Base-by-base conservation (phyloP, 2,888 invertebrate genomes). In the Diabrotica balteata region DNA sequence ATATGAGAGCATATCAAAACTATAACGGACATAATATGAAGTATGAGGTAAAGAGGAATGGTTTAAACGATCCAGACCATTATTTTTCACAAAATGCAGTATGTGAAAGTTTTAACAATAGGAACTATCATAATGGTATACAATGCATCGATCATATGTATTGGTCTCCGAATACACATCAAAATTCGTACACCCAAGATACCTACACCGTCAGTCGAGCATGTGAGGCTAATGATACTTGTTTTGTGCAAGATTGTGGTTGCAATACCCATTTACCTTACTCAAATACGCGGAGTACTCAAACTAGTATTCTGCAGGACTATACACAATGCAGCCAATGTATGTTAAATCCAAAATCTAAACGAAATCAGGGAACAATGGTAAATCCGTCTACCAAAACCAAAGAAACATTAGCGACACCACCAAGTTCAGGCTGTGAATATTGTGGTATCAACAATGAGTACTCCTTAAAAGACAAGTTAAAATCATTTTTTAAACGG, bases 31-130 rank as follows among this genome's bases (percentile, higher is more conserved):
- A 47, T 47, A 7, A 7, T 9, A 47, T 8, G 10, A 3, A 4
- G 10, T 47, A 9, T 10, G 11, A 32, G n/a, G 8, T 17, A 11
- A 57, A 57, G 45, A 57, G 55, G 11, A 57, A 57, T 7, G 55
- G 55, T 6, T 44, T 57, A 6, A 57, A 45, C 9, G 55, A 57
- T 11, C 45, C 55, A 4, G 55, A 57, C 11, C 55, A 43, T 45
- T n/a, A 22, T 17, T 44, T 43, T 22, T 9, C 45, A 1, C n/a
- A 57, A 4, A 44, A 45, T 43, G 43, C 45, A 57, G 17, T 2
- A 8, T 57, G 11, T 9, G 55, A 57, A 45, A 44, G 45, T 45
- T 44, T 57, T 7, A 45, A 57, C 43, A 9, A 11, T n/a, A 17
- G 11, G 9, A 45, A 45, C 45, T 57, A 8, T 45, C 45, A 45